Evolutionary conservation across 2,113 vertebrate genomes (phyloP).

Genomic region (Taxidea taxus): DNA sequence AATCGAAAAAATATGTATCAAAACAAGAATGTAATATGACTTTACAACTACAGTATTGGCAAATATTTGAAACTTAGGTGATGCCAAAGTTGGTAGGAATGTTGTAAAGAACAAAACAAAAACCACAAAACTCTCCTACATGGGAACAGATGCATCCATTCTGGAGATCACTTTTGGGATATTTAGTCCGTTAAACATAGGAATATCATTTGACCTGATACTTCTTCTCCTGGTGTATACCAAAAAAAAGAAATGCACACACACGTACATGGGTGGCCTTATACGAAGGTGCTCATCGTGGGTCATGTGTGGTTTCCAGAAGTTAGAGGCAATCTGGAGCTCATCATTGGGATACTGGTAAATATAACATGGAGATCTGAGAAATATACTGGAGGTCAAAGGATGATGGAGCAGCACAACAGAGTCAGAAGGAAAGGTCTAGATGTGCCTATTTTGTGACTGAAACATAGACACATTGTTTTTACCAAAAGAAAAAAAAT

Average conservation of each 20-base stretch:
- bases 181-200: neutral
- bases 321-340: neutral
- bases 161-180: neutral
- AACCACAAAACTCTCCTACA: neutral
- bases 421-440: neutral
- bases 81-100: neutral
- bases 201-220: neutral
- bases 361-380: neutral
- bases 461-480: neutral
- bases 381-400: neutral
- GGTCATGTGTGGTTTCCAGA: neutral
- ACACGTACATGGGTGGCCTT: neutral
- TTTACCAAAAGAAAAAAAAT: neutral
- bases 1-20: neutral
- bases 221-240: neutral
- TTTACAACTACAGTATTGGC: neutral
- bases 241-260: neutral
- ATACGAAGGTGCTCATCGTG: neutral
- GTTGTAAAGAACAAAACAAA: neutral
- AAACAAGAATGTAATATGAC: neutral
- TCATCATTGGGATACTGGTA: neutral
- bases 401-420: neutral
- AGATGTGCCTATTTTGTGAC: fast-evolving
- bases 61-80: neutral
- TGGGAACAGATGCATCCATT: neutral